Conservation (phyloP, 2,797 vertebrate genomes). For the Neomorphus geoffroyi region DNA sequence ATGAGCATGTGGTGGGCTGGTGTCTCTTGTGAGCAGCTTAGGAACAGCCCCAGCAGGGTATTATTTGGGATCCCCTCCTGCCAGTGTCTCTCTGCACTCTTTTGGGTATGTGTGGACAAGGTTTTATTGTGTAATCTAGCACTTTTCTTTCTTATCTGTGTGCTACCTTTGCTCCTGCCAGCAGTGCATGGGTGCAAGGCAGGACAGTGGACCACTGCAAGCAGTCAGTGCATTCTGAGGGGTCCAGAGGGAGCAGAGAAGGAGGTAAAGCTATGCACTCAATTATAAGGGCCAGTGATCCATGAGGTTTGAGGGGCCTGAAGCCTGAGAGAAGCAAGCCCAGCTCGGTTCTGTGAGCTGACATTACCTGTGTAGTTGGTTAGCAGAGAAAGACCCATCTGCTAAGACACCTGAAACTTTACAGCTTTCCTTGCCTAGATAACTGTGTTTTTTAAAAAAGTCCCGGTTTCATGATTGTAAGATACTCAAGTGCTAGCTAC, state of each 20-base stretch:
- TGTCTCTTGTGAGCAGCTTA: background rate
- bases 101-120: background rate
- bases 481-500: background rate
- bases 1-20: background rate
- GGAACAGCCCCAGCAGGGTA: background rate
- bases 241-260: background rate
- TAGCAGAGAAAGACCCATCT: background rate
- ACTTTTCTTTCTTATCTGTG: background rate
- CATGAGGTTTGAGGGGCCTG: background rate
- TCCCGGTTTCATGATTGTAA: background rate
- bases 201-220: background rate
- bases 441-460: background rate
- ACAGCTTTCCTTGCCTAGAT: background rate
- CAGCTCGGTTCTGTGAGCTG: background rate
- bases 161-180: background rate
- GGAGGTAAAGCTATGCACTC: background rate
- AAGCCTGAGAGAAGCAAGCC: background rate
- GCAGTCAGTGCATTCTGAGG: background rate
- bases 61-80: background rate
- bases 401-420: background rate
- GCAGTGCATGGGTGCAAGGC: background rate
- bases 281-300: background rate
- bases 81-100: fast-evolving
- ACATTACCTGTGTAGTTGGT: background rate
- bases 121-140: background rate